Evolutionary conservation across 35 echinoderm and acorn worm genomes (phyloP).

Genomic region (Stichopus chloronotus): DNA sequence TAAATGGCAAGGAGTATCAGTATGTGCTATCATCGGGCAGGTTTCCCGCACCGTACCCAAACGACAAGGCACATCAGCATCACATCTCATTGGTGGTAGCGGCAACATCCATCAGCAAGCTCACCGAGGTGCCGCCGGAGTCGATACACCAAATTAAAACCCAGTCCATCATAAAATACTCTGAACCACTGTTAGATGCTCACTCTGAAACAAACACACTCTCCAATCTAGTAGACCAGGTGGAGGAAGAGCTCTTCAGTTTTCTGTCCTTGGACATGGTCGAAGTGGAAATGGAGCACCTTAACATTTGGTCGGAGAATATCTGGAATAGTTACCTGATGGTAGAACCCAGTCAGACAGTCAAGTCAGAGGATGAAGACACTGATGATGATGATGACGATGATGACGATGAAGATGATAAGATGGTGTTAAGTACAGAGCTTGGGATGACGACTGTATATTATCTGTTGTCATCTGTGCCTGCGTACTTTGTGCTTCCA

Average conservation of each 20-base stretch:
- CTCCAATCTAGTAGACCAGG: constrained; percentile 74
- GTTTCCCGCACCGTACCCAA: constrained; percentile 60
- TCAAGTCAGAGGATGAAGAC: not conserved
- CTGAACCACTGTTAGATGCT: constrained; percentile 74
- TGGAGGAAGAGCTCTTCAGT: constrained; percentile 79
- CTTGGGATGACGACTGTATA: constrained; percentile 77
- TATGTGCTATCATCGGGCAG: constrained; percentile 78
- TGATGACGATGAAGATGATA: constrained; percentile 38
- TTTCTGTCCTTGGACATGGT: constrained; percentile 67
- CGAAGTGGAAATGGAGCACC: constrained; percentile 68
- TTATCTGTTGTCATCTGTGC: constrained; percentile 81
- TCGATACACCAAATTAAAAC: constrained; percentile 65
- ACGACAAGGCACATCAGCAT: constrained; percentile 61
- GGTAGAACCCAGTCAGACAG: constrained; percentile 56
- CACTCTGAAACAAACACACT: constrained; percentile 62
- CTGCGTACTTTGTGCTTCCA: constrained; percentile 77
- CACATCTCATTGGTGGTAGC: constrained; percentile 81
- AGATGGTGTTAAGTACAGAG: constrained; percentile 44
- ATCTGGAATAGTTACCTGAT: constrained; percentile 88
- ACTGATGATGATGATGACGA: not conserved
- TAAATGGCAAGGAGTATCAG: constrained; percentile 69
- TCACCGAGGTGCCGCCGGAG: constrained; percentile 70
- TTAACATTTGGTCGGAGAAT: constrained; percentile 78
- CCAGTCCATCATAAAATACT: constrained; percentile 73
- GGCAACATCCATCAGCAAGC: constrained; percentile 64